These are phyloP conservation scores for Anthoptus insignis DNA, from an alignment of 2,888 invertebrate species.

Conservation along the genomic window DNA sequence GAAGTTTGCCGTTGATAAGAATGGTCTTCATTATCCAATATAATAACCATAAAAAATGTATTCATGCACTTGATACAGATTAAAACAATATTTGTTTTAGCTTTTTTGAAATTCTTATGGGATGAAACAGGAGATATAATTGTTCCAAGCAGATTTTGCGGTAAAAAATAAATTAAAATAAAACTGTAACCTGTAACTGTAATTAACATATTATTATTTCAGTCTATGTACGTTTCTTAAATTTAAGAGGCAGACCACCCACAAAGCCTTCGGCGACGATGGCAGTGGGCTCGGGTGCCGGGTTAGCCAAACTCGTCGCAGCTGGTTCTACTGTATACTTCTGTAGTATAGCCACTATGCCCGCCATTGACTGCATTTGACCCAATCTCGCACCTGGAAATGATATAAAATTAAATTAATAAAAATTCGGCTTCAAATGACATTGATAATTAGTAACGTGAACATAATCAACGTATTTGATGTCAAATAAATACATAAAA, in stretches of 20 bases:
- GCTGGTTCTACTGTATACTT: constrained; percentile 50
- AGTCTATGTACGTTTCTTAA: constrained; percentile 29
- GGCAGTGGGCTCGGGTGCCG: constrained; percentile 43
- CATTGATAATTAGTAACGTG: too few species aligned
- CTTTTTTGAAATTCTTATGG: too few species aligned
- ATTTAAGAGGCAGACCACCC: constrained; percentile 46
- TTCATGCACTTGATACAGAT: too few species aligned
- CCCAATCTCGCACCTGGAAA: constrained; percentile 70
- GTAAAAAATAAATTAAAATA: background rate
- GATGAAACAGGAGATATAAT: too few species aligned
- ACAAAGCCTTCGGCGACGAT: constrained; percentile 47
- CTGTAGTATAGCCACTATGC: constrained; percentile 58
- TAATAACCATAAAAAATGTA: too few species aligned
- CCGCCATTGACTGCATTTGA: constrained; percentile 77
- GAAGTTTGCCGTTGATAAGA: too few species aligned
- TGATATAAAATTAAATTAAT: background rate
- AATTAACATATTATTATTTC: constrained; percentile 3
- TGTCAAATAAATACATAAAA: too few species aligned
- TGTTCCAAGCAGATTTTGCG: too few species aligned
- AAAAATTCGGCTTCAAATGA: too few species aligned
- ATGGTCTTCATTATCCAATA: too few species aligned
- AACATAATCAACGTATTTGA: too few species aligned
- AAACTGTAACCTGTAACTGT: background rate
- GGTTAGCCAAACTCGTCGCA: constrained; percentile 32
- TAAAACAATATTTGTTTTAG: too few species aligned